These are phyloP conservation scores for Pelecanus crispus DNA, from an alignment of 2,113 vertebrate species.

Conservation along the genomic window DNA sequence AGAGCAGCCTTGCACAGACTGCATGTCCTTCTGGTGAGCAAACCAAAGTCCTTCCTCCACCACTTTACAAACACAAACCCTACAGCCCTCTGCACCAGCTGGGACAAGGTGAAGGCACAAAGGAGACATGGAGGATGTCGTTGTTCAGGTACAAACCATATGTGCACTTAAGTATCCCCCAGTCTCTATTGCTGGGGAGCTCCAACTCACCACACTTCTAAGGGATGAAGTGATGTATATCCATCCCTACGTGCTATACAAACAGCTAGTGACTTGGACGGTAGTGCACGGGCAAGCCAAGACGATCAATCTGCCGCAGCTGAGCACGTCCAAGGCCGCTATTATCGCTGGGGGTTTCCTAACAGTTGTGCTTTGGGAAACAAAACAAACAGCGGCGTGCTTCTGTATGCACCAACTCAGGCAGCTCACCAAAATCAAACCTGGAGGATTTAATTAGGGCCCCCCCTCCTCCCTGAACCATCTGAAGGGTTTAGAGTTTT, in stretches of 20 bases:
- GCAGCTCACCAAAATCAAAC: constrained; percentile 2
- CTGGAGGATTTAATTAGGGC: background rate
- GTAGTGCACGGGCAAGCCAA: background rate
- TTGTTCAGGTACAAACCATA: background rate
- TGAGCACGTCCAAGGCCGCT: background rate
- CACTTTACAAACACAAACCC: background rate
- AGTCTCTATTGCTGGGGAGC: background rate
- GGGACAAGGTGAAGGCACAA: background rate
- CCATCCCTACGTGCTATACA: background rate
- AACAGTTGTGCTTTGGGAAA: constrained; percentile 12
- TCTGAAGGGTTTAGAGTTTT: constrained; percentile 20
- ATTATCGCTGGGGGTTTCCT: background rate
- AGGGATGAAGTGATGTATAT: background rate
- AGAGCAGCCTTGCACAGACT: background rate
- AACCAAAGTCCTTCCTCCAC: background rate
- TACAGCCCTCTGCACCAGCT: background rate
- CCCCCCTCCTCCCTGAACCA: background rate
- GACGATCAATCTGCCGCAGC: background rate
- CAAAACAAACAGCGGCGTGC: background rate
- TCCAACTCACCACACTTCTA: background rate
- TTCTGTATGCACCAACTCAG: background rate
- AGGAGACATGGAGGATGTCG: background rate
- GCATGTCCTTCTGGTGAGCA: fast-evolving
- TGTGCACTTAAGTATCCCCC: background rate
- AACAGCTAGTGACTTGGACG: background rate